A percentile compares a stretch with the other conserved stretches of the same genome.
Evolutionary conservation across 2,797 vertebrate species (phyloP).

Genomic region (Rhinichthys osculus): DNA sequence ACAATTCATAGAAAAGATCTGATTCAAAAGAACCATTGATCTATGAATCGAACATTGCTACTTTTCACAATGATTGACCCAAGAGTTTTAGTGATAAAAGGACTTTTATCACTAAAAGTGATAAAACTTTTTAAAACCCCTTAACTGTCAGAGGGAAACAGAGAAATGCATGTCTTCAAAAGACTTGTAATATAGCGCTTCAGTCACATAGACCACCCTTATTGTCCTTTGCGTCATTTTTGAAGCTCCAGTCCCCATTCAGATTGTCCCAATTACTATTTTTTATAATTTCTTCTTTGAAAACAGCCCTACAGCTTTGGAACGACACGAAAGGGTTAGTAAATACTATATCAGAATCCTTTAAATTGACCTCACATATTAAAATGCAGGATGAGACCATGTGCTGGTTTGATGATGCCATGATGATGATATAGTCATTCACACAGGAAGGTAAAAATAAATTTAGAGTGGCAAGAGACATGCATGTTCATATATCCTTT

Average conservation of each 20-base stretch:
- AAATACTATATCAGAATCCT: background rate
- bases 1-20: background rate
- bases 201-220: background rate
- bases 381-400: background rate
- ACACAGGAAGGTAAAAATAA: slow-evolving; percentile 46
- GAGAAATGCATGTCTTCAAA: background rate
- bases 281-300: background rate
- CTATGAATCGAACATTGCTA: background rate
- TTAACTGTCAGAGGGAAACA: too few relatives aligned
- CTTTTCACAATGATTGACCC: background rate
- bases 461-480: slow-evolving; percentile 61
- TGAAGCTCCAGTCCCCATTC: background rate
- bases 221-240: background rate
- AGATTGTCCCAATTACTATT: background rate
- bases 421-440: background rate
- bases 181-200: background rate
- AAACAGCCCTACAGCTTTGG: background rate
- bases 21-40: background rate
- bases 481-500: slow-evolving; percentile 83
- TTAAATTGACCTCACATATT: background rate
- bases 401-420: slow-evolving; percentile 1
- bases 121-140: too few relatives aligned
- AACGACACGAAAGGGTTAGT: background rate
- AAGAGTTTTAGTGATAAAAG: background rate
- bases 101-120: too few relatives aligned